Evolutionary conservation across 2,888 invertebrate species (phyloP), one percentile per base, ranked within the genome.

Genomic region (Spilosoma lubricipeda): DNA sequence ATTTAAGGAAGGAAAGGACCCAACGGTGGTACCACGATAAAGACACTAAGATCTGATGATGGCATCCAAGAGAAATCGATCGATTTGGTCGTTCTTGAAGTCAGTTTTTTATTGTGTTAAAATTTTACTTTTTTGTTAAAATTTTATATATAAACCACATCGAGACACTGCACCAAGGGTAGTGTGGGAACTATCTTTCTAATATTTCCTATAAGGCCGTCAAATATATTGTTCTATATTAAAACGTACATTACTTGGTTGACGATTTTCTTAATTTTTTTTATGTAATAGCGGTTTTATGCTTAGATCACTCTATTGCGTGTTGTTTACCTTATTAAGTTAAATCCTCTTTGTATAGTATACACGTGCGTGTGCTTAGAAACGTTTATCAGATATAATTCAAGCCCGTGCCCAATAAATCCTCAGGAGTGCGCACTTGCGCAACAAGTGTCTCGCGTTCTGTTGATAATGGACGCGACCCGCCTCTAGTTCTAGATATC

Each of bases 381-480:
- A 90, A 89, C 91, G 91, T 94, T 39, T 94, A 95, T 94, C 95
- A 93, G 90, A 86, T 90, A 92, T 93, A 93, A 93, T 91, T 90
- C 86, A 89, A 93, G 91, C 90, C 88, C 88, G 88, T 87, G 91
- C 88, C 92, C 90, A 90, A 93, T 93, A 94, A 94, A 94, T 93
- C 93, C 88, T 90, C 88, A 87, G 89, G 92, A 93, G 90, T 92
- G 90, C 82, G 86, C 90, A 87, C 90, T 94, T 94, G 92, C 93
- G 93, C 93, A 94, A 94, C 93, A 93, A 93, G 91, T 92, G 91
- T 81, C 86, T 88, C 84, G 85, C 78, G 84, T 86, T 87, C 85
- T 88, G 90, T 73, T 82, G 85, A 85, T 91, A 92, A 89, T 89
- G 84, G 85, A 81, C 80, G 80, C 80, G 86, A 86, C 86, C 87